Base-by-base conservation (phyloP, 2,113 vertebrate genomes). In the Lepisosteus osseus region DNA sequence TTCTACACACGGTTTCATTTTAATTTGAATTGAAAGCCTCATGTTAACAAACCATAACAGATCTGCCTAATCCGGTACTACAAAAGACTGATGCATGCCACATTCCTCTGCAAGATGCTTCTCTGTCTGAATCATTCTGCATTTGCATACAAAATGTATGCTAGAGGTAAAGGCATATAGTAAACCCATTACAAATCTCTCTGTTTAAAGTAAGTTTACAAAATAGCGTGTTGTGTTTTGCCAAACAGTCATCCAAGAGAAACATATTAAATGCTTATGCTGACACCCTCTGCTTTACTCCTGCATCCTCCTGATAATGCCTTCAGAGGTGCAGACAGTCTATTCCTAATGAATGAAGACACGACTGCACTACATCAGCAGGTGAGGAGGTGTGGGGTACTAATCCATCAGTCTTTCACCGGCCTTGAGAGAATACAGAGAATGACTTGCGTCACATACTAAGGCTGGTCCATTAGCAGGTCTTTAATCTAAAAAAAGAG, bases 11-110 rank as follows among this genome's bases (percentile, higher is more conserved):
- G 85, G 87, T 89, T 88, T 86, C 77, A 78, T 84, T 91, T 89
- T 86, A 90, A 84, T 86, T 84, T 80, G 78, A 90, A 88, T 91
- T 88, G 89, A 91, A 89, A 89, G 86, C 86, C 84, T 80, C 81
- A 80, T 90, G 89, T 88, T 89, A 87, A 90, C 88, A 89, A 86
- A 89, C 87, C 90, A 87, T 87, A 91, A 90, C 89, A 90, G 87
- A 88, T 89, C 87, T 85, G 82, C 80, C 82, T 89, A 90, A 90
- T 91, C 88, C 86, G 79, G 79, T 83, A 79, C 81, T 83, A 90
- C 87, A 90, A 87, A 89, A 87, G 82, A 89, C 79, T 85, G 88
- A 86, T 87, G 87, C 81, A 76, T 79, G 74, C 87, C 79, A 84
- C 87, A 85, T 86, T 81, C 83, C 59, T 78, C 57, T 42, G 67